Base-by-base conservation (phyloP, 2,797 vertebrate genomes). In the Periparus ater region DNA sequence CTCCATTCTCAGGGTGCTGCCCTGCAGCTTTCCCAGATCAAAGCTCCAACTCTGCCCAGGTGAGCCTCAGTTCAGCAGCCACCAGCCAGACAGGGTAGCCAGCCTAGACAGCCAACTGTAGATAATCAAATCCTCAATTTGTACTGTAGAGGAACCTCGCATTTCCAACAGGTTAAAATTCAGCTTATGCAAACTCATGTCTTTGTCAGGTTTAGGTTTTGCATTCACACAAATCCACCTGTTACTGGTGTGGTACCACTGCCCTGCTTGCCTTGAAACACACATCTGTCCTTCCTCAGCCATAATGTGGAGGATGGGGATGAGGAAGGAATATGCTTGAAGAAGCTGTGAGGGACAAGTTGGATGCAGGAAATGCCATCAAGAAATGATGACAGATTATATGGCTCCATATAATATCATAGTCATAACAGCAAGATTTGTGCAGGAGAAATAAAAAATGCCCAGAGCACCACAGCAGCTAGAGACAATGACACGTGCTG, bases 131-230 rank as follows among this genome's bases (percentile, higher is more conserved):
- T 66, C 65, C 51, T 88, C 71, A 40, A 16, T 44, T 88, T 80
- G 34, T 80, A 18, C 68, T 77, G 38, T 44, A 58, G 68, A 85
- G 51, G 44, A 93, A 45, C 68, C 18, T 91, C 50, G 76, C 8
- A 16, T 76, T 94, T 77, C 50, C 66, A 74, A 42, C 42, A 67
- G 38, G 75, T 82, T 87, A 89, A 77, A 85, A 79, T 79, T 85
- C 60, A 85, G 16, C 29, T 85, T 63, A 54, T 48, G 60, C 82
- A 91, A 92, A 88, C 27, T 38, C 0, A 0, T 8, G 47, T 65
- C 65, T 88, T 58, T 75, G 75, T 91, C 54, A 47, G 53, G 34
- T 82, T 80, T 68, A 36, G 4, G 54, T 6, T 83, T 94, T 72
- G 42, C 54, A 51, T 65, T 70, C 10, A 18, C 51, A 38, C 68